These are phyloP conservation scores for Platanista minor DNA, from an alignment of 2,113 vertebrate species.

Conservation along the genomic window DNA sequence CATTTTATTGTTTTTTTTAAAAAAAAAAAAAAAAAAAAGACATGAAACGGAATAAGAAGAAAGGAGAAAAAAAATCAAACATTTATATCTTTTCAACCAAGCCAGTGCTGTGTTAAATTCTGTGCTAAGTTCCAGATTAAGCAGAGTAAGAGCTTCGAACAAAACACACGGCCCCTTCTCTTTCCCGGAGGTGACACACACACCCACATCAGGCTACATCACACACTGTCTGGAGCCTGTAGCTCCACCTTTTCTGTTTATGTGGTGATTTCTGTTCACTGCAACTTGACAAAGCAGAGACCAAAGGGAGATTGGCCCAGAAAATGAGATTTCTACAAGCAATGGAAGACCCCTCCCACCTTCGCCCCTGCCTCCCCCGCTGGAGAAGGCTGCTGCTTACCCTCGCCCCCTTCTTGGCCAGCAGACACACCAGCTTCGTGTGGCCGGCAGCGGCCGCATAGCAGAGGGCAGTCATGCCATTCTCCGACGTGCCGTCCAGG, in stretches of 20 bases:
- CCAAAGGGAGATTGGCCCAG: not conserved
- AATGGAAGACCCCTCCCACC: not conserved
- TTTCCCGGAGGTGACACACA: not conserved
- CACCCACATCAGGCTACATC: not conserved
- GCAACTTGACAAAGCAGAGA: not conserved
- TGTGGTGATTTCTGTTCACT: not conserved
- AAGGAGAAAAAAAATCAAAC: not conserved
- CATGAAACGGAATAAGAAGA: not conserved
- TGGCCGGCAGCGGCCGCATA: slow-evolving; percentile 93
- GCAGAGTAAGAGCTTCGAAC: not conserved
- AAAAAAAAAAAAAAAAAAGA: not conserved
- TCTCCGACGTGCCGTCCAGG: slow-evolving; percentile 90
- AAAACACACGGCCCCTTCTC: not conserved
- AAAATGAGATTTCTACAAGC: not conserved
- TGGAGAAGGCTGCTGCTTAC: slow-evolving; percentile 76
- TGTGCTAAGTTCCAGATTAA: not conserved
- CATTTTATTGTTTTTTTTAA: not conserved
- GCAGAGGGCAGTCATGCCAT: slow-evolving; percentile 91
- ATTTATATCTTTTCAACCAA: not conserved
- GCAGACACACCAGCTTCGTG: slow-evolving; percentile 87
- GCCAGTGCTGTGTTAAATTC: not conserved
- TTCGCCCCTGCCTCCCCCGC: not conserved
- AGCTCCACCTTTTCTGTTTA: not conserved
- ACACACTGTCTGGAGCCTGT: rapidly evolving
- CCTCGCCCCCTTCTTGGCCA: slow-evolving; percentile 91